Percentiles rank a stretch among this genome's conserved stretches.
Evolutionary conservation across 2,113 vertebrate species (phyloP).

Genomic region (Eurypyga helias): DNA sequence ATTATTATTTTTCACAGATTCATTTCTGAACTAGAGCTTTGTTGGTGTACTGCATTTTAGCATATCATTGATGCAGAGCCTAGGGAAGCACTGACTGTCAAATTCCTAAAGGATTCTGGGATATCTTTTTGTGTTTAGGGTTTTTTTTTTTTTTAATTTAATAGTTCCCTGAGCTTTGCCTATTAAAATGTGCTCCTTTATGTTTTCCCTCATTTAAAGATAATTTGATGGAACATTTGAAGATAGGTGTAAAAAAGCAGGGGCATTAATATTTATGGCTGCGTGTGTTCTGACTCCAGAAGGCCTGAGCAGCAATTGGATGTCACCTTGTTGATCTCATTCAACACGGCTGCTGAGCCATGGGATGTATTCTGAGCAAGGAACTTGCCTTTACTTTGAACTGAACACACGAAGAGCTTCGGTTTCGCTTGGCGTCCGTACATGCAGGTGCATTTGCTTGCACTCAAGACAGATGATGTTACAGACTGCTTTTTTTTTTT

Average conservation of each 20-base stretch:
- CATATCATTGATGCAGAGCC: neutral
- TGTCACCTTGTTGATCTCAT: neutral
- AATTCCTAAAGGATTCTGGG: constrained; percentile 15
- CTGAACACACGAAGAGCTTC: neutral
- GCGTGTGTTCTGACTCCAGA: neutral
- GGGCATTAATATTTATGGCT: constrained; percentile 43
- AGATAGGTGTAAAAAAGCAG: constrained; percentile 17
- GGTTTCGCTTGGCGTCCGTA: neutral
- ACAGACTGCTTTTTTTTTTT: neutral
- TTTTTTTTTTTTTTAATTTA: neutral
- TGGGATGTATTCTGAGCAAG: constrained; percentile 34
- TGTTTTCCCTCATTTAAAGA: constrained; percentile 22
- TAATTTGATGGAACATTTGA: constrained; percentile 25
- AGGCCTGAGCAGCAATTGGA: neutral
- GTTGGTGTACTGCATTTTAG: neutral
- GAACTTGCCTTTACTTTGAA: constrained; percentile 15
- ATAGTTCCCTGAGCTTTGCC: constrained; percentile 5
- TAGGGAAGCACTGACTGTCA: neutral
- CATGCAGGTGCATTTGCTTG: neutral
- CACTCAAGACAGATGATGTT: neutral
- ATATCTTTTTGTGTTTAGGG: neutral
- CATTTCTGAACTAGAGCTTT: neutral
- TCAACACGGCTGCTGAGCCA: constrained; percentile 23
- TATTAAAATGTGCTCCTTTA: constrained; percentile 34
- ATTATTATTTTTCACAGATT: neutral